A percentile compares a stretch with the other conserved stretches of the same genome.
Conservation (phyloP, 2,888 invertebrate genomes). For the Tetragonisca angustula region DNA sequence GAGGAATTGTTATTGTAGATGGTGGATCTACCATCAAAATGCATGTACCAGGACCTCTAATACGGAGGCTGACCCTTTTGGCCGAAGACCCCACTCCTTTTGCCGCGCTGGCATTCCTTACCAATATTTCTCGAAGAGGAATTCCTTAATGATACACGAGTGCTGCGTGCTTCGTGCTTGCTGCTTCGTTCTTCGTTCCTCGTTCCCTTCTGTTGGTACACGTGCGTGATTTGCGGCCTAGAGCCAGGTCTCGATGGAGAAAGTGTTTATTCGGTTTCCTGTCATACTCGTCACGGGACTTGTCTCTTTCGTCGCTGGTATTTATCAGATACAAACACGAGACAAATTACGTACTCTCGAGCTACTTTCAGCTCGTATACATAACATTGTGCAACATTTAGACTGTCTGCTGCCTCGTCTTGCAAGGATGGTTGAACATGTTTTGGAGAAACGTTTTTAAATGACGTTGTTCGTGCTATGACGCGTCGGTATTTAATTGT, state of each 20-base stretch:
- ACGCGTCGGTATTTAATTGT: too few species aligned
- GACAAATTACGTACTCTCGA: neutral
- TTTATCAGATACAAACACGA: neutral
- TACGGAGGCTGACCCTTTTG: conserved; percentile 44
- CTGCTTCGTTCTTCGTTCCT: neutral
- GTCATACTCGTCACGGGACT: neutral
- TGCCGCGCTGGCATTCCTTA: conserved; percentile 48
- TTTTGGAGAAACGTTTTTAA: neutral
- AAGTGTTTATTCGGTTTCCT: conserved; percentile 44
- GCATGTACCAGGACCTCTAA: conserved; percentile 42
- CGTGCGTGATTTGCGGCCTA: conserved; percentile 29
- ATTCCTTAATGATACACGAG: conserved; percentile 58
- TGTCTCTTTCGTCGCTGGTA: neutral
- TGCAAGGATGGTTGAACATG: neutral
- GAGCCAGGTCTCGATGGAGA: conserved; percentile 34
- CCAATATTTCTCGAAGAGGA: conserved; percentile 47
- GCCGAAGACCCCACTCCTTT: conserved; percentile 25
- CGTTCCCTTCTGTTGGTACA: conserved; percentile 15
- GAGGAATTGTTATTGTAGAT: conserved; percentile 56
- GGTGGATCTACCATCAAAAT: conserved; percentile 53
- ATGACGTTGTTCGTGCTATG: neutral
- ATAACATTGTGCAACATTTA: neutral
- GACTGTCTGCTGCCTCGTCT: neutral
- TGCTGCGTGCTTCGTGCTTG: conserved; percentile 26
- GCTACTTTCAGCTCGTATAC: neutral